Base-by-base conservation (phyloP, 2,888 invertebrate species). In the Alloplasta piceator region DNA sequence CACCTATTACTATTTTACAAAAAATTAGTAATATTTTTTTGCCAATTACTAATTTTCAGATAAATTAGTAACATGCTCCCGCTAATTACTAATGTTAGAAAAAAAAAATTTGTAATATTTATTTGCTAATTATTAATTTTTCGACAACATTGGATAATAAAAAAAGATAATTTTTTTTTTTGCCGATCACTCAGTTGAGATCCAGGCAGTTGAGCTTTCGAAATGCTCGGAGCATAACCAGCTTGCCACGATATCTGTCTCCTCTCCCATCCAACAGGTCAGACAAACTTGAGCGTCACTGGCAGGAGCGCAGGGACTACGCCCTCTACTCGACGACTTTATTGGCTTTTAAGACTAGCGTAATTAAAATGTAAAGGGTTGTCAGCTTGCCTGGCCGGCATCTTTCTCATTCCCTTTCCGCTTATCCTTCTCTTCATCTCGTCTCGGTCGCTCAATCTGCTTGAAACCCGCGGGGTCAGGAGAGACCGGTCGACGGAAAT, bases 321-420 rank as follows among this genome's bases (percentile, higher is more conserved):
- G 83, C 85, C 83, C 79, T 73, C 64, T 60, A 56, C 48, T 56
- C 74, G 74, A 87, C 86, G 89, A 88, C 86, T 89, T 87, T 89
- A 90, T 90, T 89, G 88, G 88, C 89, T 88, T 90, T 89, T 87
- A 90, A 90, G 88, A 88, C 86, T 85, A 82, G 86, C 86, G 88
- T 90, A 90, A 90, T 90, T 90, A 90, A 90, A 90, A 90, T 89
- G 87, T 89, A 88, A 89, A 90, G 89, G 89, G 89, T 89, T 90
- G 88, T 87, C 88, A 87, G 87, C 79, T 82, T 78, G 78, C 77
- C 84, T 70, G 66, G 77, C 79, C 76, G 63, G 79, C 50, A 39
- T 74, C 75, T 41, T 52, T 70, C 76, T 50, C 61, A 16, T 26
- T 58, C 46, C 50, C 43, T 43, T n/a, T 43, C 46, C 67, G 16